phyloP scores from a whole-genome alignment of 92 coral and sea anemone species.

The Zoanthus sociatus region DNA sequence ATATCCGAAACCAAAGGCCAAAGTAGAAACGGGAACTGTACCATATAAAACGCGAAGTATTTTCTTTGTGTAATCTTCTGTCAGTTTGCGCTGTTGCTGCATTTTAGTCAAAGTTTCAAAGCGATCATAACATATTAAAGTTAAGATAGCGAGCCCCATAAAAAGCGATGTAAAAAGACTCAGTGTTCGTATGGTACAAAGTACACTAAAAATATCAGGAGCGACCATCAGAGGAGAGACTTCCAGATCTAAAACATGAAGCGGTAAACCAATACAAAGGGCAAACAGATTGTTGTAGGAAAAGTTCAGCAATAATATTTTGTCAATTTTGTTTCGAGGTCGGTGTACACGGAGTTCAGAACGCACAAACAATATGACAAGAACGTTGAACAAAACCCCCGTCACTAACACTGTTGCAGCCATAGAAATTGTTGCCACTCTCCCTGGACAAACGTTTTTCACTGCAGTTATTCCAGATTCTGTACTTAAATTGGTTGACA shows the following conservation, averaged over 20 bases:
- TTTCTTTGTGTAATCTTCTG: not conserved
- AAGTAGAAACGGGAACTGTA: not conserved
- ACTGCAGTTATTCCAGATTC: too few species aligned
- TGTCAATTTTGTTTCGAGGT: constrained; percentile 6
- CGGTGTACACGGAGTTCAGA: not conserved
- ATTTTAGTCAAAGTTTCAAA: constrained; percentile 16
- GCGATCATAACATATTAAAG: constrained; percentile 16
- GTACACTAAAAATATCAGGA: not conserved
- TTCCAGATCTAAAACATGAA: constrained; percentile 34
- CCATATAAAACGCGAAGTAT: not conserved
- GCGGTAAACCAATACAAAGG: constrained; percentile 23
- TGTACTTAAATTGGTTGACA: too few species aligned
- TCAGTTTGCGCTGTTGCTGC: constrained; percentile 22
- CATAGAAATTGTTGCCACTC: too few species aligned
- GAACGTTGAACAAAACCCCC: too few species aligned
- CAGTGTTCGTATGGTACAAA: not conserved
- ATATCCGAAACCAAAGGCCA: not conserved
- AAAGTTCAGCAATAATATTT: not conserved
- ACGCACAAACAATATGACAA: too few species aligned
- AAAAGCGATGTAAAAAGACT: not conserved
- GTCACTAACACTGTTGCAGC: too few species aligned
- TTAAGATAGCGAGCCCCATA: constrained; percentile 9
- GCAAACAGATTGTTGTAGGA: constrained; percentile 14
- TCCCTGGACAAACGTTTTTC: too few species aligned
- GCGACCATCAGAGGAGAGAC: not conserved